These are phyloP conservation scores for Osedax fenrisi DNA, from an alignment of 2,888 invertebrate genomes.

Conservation along the genomic window DNA sequence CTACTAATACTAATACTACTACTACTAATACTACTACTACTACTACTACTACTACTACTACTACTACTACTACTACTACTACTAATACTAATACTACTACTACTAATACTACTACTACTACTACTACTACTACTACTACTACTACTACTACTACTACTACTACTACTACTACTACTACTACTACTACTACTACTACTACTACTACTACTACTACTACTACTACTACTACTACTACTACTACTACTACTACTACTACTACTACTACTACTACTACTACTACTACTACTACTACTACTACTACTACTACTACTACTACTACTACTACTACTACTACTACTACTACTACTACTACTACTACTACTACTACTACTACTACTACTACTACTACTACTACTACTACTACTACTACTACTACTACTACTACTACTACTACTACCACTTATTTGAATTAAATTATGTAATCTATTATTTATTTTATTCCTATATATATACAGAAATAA, in stretches of 20 bases:
- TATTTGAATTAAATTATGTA: too few species aligned
- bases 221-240: slow-evolving; percentile 23
- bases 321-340: slow-evolving; percentile 25
- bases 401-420: slow-evolving; percentile 27
- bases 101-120: too few species aligned
- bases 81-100: too few species aligned
- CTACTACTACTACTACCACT: slow-evolving; percentile 21
- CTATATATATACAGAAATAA: too few species aligned
- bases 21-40: too few species aligned
- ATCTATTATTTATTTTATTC: too few species aligned
- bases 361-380: slow-evolving; percentile 26
- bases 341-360: slow-evolving; percentile 22
- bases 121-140: slow-evolving; percentile 32
- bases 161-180: slow-evolving; percentile 30
- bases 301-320: slow-evolving; percentile 25
- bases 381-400: slow-evolving; percentile 26
- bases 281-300: slow-evolving; percentile 27
- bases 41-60: slow-evolving; percentile 32
- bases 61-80: too few species aligned
- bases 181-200: slow-evolving; percentile 25
- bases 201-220: slow-evolving; percentile 23
- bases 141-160: slow-evolving; percentile 31
- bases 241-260: slow-evolving; percentile 24
- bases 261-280: slow-evolving; percentile 28
- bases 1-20: too few species aligned